phyloP scores from a whole-genome alignment of 2,797 vertebrate species.

The Coluber constrictor region DNA sequence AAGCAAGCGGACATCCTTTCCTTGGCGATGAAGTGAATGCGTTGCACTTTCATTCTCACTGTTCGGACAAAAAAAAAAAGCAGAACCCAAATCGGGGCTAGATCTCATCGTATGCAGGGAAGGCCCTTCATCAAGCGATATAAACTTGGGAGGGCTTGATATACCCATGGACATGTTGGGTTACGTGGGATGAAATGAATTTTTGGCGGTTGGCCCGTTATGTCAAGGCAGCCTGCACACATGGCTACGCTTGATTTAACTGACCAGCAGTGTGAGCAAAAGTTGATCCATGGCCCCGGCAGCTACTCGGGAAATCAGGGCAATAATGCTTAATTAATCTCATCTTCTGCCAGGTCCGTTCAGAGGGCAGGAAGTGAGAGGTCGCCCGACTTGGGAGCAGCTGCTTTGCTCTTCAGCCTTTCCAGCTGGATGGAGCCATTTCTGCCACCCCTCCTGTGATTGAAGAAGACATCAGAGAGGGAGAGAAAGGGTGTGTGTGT shows the following conservation, averaged over 20 bases:
- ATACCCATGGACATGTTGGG: background rate
- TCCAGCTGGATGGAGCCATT: slow-evolving; percentile 50
- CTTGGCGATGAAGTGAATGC: slow-evolving; percentile 34
- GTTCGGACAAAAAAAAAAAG: slow-evolving; percentile 13
- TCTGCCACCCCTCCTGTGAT: background rate
- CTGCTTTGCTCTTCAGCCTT: slow-evolving; percentile 60
- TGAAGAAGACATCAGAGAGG: background rate
- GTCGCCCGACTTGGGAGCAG: slow-evolving; percentile 34
- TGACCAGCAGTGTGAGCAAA: slow-evolving; percentile 42
- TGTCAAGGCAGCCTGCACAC: slow-evolving; percentile 34
- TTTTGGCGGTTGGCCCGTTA: background rate
- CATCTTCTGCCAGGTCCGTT: slow-evolving; percentile 55
- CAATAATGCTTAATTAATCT: slow-evolving; percentile 62
- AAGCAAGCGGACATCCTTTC: background rate
- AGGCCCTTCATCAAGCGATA: background rate
- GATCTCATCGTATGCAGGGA: background rate
- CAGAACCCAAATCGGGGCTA: background rate
- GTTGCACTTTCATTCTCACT: slow-evolving; percentile 7
- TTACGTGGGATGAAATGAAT: background rate
- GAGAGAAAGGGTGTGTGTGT: background rate
- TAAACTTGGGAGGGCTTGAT: background rate
- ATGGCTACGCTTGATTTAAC: slow-evolving; percentile 53
- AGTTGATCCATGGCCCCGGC: slow-evolving; percentile 39
- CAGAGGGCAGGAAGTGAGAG: slow-evolving; percentile 42
- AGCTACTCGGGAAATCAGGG: slow-evolving; percentile 49